Evolutionary conservation across 2,113 vertebrate genomes (phyloP).

Genomic region (Pseudorectes ferrugineus): DNA sequence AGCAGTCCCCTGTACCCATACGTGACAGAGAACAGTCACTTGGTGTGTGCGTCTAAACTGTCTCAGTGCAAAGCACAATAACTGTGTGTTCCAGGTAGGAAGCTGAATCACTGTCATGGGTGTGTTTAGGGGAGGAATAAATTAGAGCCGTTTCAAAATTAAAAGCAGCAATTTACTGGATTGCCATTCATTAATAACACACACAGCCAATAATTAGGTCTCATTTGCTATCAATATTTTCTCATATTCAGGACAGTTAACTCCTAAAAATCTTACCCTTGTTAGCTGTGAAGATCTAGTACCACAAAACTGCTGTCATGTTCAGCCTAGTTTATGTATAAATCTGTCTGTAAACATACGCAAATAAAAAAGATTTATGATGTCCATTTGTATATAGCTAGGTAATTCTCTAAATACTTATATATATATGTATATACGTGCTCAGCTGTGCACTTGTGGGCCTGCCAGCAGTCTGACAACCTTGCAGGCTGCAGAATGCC

Average conservation of each 20-base stretch:
- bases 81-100: neutral
- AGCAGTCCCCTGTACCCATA: fast-evolving
- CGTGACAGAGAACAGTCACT: neutral
- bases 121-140: neutral
- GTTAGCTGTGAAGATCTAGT: neutral
- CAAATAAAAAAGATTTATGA: neutral
- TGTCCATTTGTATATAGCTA: neutral
- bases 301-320: neutral
- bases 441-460: neutral
- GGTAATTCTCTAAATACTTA: neutral
- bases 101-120: neutral
- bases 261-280: neutral
- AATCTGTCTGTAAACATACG: neutral
- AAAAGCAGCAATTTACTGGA: neutral
- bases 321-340: neutral
- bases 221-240: neutral
- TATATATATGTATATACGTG: neutral
- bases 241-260: neutral
- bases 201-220: neutral
- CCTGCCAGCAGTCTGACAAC: neutral
- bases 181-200: neutral
- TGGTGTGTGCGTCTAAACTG: neutral
- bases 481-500: neutral
- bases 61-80: neutral
- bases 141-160: neutral